These are phyloP conservation scores for Petaurus breviceps DNA, from an alignment of 2,113 vertebrate genomes.

Conservation along the genomic window DNA sequence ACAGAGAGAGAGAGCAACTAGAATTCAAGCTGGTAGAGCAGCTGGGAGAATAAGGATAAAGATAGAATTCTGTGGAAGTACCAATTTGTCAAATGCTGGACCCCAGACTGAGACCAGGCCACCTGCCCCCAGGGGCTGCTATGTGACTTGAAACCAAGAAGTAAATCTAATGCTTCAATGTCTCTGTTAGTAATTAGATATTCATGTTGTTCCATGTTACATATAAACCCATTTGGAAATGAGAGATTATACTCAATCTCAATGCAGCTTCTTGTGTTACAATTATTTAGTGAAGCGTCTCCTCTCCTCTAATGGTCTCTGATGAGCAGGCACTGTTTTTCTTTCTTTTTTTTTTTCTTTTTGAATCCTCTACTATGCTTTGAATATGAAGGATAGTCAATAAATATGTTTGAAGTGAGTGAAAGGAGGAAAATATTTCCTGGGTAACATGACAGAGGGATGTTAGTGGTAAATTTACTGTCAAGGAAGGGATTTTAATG, in stretches of 20 bases:
- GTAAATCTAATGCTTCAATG: neutral
- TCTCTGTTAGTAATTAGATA: neutral
- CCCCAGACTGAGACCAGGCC: neutral
- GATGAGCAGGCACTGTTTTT: neutral
- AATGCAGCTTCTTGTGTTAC: neutral
- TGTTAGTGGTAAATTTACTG: neutral
- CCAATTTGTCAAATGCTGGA: slow-evolving; percentile 44
- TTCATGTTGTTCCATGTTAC: neutral
- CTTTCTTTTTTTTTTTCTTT: neutral
- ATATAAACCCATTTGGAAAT: neutral
- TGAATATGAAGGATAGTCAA: neutral
- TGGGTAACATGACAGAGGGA: neutral
- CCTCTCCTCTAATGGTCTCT: neutral
- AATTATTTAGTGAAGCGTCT: neutral
- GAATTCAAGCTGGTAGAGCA: slow-evolving; percentile 14
- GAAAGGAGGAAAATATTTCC: neutral
- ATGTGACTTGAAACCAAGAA: neutral
- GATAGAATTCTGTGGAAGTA: neutral
- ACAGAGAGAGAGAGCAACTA: neutral
- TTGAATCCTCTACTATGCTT: neutral
- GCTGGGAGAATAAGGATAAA: slow-evolving; percentile 18
- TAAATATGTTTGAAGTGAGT: neutral
- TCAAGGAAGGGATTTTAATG: neutral
- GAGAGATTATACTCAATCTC: neutral
- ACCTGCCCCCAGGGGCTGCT: neutral